These are phyloP conservation scores for Sylvilagus bachmani DNA, from an alignment of 2,113 vertebrate species.

Conservation along the genomic window DNA sequence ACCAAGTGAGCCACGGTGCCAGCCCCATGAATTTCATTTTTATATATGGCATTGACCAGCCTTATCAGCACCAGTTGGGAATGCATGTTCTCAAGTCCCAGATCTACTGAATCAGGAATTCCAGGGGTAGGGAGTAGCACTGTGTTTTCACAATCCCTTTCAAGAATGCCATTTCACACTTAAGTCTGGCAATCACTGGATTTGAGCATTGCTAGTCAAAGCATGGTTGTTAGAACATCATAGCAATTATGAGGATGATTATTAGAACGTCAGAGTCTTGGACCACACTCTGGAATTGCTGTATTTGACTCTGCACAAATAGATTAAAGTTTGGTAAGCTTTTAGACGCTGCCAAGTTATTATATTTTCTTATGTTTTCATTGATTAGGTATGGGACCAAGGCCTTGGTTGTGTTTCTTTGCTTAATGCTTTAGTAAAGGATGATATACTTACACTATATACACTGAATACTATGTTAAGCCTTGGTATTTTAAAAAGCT, in stretches of 20 bases:
- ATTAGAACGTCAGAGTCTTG: conserved; percentile 28
- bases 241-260: background rate
- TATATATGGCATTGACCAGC: background rate
- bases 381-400: background rate
- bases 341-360: background rate
- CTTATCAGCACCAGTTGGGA: background rate
- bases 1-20: too few species aligned
- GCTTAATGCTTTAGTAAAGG: conserved; percentile 1
- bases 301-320: background rate
- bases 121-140: background rate
- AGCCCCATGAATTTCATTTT: background rate
- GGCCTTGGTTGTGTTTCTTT: conserved; percentile 9
- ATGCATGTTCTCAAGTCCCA: background rate
- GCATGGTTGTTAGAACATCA: background rate
- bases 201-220: background rate
- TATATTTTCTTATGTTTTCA: background rate
- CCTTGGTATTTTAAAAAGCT: background rate
- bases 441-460: background rate
- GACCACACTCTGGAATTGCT: background rate
- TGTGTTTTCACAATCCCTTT: conserved; percentile 14
- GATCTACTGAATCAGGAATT: conserved; percentile 28
- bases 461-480: background rate
- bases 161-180: background rate
- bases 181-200: background rate
- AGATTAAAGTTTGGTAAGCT: background rate